Evolutionary conservation across 2,113 vertebrate species (phyloP).

Genomic region (Paradoxurus hermaphroditus): DNA sequence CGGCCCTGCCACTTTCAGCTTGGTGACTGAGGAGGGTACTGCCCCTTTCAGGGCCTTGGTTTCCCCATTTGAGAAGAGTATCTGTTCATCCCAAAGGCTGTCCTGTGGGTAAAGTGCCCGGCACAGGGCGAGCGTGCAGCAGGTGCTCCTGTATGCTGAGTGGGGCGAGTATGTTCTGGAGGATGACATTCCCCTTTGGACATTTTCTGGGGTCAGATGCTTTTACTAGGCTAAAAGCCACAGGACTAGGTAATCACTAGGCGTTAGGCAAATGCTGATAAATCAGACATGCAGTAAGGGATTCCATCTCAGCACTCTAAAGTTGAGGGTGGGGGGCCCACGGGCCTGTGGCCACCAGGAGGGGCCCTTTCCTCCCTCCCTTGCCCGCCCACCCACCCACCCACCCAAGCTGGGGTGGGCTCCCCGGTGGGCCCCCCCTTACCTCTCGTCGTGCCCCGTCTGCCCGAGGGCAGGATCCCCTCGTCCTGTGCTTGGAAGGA

Average conservation of each 20-base stretch:
- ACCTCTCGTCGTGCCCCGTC: slow-evolving; percentile 78
- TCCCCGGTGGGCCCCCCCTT: slow-evolving; percentile 41
- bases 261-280: not conserved
- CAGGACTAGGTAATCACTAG: not conserved
- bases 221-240: not conserved
- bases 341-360: not conserved
- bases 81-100: not conserved
- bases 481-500: slow-evolving; percentile 80
- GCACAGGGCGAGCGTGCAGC: not conserved
- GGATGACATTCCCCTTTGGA: not conserved
- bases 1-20: not conserved
- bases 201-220: not conserved
- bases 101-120: not conserved
- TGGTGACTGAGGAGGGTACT: not conserved
- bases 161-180: not conserved
- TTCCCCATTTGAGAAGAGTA: not conserved
- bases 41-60: not conserved
- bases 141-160: not conserved
- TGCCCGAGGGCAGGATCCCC: slow-evolving; percentile 76
- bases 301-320: not conserved
- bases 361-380: not conserved
- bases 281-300: not conserved
- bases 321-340: not conserved
- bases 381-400: not conserved
- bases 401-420: not conserved